A percentile compares a stretch with the other conserved stretches of the same genome.
phyloP scores from a whole-genome alignment of 92 coral and sea anemone species.

The Parazoanthus swiftii region DNA sequence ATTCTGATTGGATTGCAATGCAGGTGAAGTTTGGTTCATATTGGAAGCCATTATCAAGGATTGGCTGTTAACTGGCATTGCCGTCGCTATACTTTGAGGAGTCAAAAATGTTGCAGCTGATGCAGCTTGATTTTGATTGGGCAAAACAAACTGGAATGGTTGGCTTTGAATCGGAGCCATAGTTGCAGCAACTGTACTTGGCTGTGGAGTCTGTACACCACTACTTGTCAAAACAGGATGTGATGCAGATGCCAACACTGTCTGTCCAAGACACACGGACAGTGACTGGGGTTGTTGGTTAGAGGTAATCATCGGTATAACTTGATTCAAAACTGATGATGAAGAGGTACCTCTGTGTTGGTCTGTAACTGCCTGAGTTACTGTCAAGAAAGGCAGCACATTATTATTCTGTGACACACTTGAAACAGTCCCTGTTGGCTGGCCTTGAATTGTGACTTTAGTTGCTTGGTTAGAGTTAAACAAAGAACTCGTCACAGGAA shows the following conservation, averaged over 20 bases:
- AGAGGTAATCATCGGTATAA: neutral
- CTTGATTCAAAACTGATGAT: conserved; percentile 18
- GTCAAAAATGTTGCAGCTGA: conserved; percentile 16
- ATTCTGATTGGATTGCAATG: conserved; percentile 19
- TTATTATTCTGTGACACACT: conserved; percentile 15
- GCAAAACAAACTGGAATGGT: conserved; percentile 18
- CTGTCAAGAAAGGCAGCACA: neutral
- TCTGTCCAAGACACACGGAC: conserved; percentile 11
- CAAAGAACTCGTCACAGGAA: neutral
- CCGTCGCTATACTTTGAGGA: conserved; percentile 7
- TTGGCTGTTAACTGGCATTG: conserved; percentile 23
- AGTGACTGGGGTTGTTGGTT: neutral
- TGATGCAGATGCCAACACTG: neutral
- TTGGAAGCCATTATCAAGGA: conserved; percentile 25
- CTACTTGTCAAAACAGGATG: conserved; percentile 27
- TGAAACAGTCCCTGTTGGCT: conserved; percentile 12
- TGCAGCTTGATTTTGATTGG: conserved; percentile 20
- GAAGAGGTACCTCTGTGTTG: neutral
- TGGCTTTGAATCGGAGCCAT: conserved; percentile 17
- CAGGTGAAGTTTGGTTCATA: conserved; percentile 4
- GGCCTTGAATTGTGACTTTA: neutral
- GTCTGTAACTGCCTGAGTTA: neutral
- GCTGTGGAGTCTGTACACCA: conserved; percentile 31
- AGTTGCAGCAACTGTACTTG: conserved; percentile 27
- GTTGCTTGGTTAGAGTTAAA: conserved; percentile 15